A percentile compares a stretch with the other conserved stretches of the same genome.
phyloP scores from a whole-genome alignment of 2,888 invertebrate species.

The Thymelicus lineola region DNA sequence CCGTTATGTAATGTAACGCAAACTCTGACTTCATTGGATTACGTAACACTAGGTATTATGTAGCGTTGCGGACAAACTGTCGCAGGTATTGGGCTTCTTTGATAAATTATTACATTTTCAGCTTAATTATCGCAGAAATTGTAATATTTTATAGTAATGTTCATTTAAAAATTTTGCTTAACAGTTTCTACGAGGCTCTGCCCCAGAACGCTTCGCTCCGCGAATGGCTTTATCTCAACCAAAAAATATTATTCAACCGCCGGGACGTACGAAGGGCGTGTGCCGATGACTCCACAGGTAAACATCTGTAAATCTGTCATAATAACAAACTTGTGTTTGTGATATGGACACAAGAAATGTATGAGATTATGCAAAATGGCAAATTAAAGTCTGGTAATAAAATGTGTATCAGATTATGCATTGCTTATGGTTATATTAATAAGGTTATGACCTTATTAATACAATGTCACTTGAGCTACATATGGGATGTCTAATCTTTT shows the following conservation, averaged over 20 bases:
- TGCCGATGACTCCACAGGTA: constrained; percentile 42
- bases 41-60: constrained; percentile 64
- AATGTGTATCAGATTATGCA: too few relatives aligned
- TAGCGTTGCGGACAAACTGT: constrained; percentile 64
- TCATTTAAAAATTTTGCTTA: constrained; percentile 7
- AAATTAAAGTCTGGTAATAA: too few relatives aligned
- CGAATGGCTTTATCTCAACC: constrained; percentile 15
- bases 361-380: too few relatives aligned
- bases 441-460: too few relatives aligned
- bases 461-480: too few relatives aligned
- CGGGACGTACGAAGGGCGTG: constrained; percentile 30
- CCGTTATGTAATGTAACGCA: constrained; percentile 64
- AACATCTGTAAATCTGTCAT: constrained; percentile 5
- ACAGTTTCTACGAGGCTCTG: constrained; percentile 28
- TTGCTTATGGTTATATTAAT: too few relatives aligned
- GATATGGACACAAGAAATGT: background rate
- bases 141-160: background rate
- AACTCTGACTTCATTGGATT: constrained; percentile 67
- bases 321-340: background rate
- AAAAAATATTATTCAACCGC: constrained; percentile 24
- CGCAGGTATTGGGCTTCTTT: constrained; percentile 59
- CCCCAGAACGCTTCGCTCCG: constrained; percentile 26
- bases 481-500: background rate
- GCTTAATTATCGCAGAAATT: background rate
- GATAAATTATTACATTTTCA: constrained; percentile 28